Evolutionary conservation across 2,888 invertebrate genomes (phyloP).

Genomic region (Drosophila leonis): DNA sequence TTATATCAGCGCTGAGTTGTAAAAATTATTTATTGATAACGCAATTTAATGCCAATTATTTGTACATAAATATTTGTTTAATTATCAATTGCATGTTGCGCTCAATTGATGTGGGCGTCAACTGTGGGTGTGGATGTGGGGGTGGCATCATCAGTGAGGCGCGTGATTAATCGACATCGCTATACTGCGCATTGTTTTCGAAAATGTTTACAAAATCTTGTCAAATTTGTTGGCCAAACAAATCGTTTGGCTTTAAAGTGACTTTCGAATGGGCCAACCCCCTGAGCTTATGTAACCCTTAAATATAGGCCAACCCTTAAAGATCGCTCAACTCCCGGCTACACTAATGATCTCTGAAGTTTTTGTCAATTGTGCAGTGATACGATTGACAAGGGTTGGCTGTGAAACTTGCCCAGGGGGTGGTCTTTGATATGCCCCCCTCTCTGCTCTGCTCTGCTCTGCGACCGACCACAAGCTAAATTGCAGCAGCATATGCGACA

Average conservation of each 20-base stretch:
- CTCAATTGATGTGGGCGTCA: slow-evolving; percentile 44
- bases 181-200: slow-evolving; percentile 46
- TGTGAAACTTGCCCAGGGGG: slow-evolving; percentile 10
- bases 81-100: slow-evolving; percentile 74
- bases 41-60: slow-evolving; percentile 84
- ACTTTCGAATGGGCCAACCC: slow-evolving; percentile 1
- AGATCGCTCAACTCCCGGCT: slow-evolving; percentile 30
- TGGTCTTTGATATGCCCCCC: slow-evolving; percentile 24
- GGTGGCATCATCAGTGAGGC: slow-evolving; percentile 15
- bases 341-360: slow-evolving; percentile 45
- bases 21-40: slow-evolving; percentile 83
- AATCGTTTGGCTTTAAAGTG: slow-evolving; percentile 55
- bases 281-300: neutral
- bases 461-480: slow-evolving; percentile 70
- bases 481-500: slow-evolving; percentile 79
- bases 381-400: slow-evolving; percentile 60
- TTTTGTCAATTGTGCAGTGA: slow-evolving; percentile 77
- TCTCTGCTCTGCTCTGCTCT: neutral
- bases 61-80: slow-evolving; percentile 79
- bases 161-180: slow-evolving; percentile 60
- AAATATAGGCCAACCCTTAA: slow-evolving; percentile 23
- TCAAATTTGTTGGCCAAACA: slow-evolving; percentile 54
- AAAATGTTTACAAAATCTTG: slow-evolving; percentile 62
- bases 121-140: slow-evolving; percentile 24
- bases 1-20: slow-evolving; percentile 72